Evolutionary conservation across 1,140 invertebrate species (phyloP).

Genomic region (Babylonia areolata): DNA sequence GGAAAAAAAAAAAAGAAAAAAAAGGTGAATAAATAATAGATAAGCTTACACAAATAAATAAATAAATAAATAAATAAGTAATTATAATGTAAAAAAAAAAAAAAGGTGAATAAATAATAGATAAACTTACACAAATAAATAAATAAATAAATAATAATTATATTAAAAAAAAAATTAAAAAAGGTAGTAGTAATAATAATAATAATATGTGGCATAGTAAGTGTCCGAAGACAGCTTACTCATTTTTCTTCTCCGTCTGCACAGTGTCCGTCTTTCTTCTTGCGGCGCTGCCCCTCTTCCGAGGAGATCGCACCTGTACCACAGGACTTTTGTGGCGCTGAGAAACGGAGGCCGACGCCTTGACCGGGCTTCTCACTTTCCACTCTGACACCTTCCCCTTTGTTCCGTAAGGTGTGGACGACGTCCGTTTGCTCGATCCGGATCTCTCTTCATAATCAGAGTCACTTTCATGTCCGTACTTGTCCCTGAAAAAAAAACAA

Average conservation of each 20-base stretch:
- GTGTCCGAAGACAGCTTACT: background rate
- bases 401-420: background rate
- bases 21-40: too few species aligned
- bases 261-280: background rate
- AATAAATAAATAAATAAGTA: too few species aligned
- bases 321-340: background rate
- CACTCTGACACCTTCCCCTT: conserved; percentile 32
- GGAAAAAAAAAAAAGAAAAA: too few species aligned
- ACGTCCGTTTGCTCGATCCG: background rate
- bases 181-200: too few species aligned
- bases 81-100: too few species aligned
- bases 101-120: too few species aligned
- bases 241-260: background rate
- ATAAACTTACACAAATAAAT: too few species aligned
- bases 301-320: background rate
- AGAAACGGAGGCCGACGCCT: background rate
- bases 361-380: conserved; percentile 22
- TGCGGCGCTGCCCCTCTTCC: background rate
- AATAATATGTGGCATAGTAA: too few species aligned
- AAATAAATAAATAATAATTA: too few species aligned
- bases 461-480: conserved; percentile 29
- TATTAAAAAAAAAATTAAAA: too few species aligned
- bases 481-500: conserved; percentile 13
- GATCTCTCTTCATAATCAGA: background rate
- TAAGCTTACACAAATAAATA: too few species aligned